Percentiles rank a stretch among this genome's conserved stretches.
These are phyloP conservation scores for Typhlomys cinereus DNA, from an alignment of 2,113 vertebrate genomes.

Conservation along the genomic window DNA sequence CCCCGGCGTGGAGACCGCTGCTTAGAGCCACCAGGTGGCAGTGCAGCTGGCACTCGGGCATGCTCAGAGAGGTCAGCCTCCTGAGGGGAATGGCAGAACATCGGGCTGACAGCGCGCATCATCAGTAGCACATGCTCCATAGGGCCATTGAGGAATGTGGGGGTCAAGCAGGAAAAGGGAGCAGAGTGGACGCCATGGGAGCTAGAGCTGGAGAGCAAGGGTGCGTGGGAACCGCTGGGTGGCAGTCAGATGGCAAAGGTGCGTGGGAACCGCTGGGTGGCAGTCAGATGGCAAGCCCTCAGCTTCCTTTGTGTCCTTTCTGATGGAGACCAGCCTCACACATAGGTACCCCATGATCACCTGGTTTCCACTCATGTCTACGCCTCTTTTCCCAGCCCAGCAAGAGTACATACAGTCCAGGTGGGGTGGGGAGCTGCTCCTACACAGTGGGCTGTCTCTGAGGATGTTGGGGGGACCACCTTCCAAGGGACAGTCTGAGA, in stretches of 20 bases:
- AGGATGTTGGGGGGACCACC: background rate
- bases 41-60: background rate
- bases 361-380: fast-evolving
- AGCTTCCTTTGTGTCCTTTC: background rate
- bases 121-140: background rate
- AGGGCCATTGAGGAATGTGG: background rate
- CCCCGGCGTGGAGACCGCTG: too few species aligned
- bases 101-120: too few species aligned
- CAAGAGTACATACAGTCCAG: too few species aligned
- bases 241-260: too few species aligned
- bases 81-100: background rate
- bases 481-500: background rate
- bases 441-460: background rate
- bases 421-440: too few species aligned
- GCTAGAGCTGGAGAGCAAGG: background rate
- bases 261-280: too few species aligned
- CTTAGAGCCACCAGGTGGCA: background rate
- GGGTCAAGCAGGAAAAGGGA: background rate
- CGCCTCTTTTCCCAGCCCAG: background rate
- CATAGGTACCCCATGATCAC: fast-evolving
- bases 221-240: too few species aligned
- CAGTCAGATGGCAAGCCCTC: too few species aligned
- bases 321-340: fast-evolving
- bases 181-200: background rate
- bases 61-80: background rate